Evolutionary conservation across 1,140 invertebrate genomes (phyloP), one percentile per base, ranked within the genome.

Genomic region (Dreissena rostriformis): DNA sequence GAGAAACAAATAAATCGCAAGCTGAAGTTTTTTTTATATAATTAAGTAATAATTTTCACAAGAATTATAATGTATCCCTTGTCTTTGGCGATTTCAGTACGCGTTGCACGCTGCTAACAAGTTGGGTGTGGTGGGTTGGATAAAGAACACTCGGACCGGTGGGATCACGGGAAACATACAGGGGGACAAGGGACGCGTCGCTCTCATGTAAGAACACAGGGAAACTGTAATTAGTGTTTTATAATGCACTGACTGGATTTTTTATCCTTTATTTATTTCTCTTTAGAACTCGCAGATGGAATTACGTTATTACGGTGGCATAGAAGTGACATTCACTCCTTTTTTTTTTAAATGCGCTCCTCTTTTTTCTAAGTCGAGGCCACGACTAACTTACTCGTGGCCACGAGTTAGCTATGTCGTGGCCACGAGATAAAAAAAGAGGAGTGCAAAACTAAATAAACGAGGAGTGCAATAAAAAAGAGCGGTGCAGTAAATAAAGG

Each of bases 71-170:
- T 5, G 5, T 14, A 2, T 17, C 22, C 2, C 14, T 49, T 29
- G 61, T 51, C 0, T 26, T 70, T 66, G 14, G n/a, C n/a, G 0
- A 17, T 82, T 82, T 52, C 72, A 82, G 80, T 82, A 82, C 53
- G 63, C 72, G 5, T 49, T 74, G 19, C 39, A 67, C 28, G 72
- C 68, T 19, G 80, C 80, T 29, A 75, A 29, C 17, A 82, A 75
- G 29, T 15, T 72, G 22, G 71, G 80, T 53, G 68, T 82, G 12
- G 67, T 11, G 51, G 80, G 80, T 29, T 82, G 71, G 72, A 72
- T 82, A 39, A 82, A 75, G 57, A 82, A 82, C 51, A 82, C 80
- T 28, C 26, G 61, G 49, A 82, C 26, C 8, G 80, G 71, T 14
- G 55, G 70, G 0, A 57, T 82, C 5, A 75, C 49, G 57, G 80